phyloP scores from a whole-genome alignment of 2,113 vertebrate genomes.

The Megaceryle torquata region DNA sequence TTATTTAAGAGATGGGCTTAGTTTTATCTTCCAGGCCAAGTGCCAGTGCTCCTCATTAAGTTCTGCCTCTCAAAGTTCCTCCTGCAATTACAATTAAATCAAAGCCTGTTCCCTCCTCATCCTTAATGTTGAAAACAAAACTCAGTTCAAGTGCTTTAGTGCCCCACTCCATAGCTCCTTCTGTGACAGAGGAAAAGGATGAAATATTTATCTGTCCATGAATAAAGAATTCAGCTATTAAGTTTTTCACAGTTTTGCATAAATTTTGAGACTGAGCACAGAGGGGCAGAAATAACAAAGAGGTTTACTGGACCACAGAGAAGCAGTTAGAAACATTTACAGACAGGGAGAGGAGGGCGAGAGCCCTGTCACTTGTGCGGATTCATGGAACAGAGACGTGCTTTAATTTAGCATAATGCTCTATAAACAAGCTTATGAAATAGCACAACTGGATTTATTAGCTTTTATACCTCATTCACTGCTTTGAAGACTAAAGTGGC shows the following conservation, averaged over 20 bases:
- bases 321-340: neutral
- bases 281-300: neutral
- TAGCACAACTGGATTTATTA: neutral
- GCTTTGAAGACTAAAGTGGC: neutral
- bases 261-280: neutral
- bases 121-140: neutral
- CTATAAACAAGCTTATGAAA: neutral
- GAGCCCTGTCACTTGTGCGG: neutral
- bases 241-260: neutral
- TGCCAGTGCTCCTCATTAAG: neutral
- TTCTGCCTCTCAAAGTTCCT: neutral
- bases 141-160: neutral
- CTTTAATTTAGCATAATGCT: neutral
- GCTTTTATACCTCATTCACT: neutral
- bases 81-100: neutral
- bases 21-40: slow-evolving; percentile 38
- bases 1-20: neutral
- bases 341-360: neutral
- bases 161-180: neutral
- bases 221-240: neutral
- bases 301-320: neutral
- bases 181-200: neutral
- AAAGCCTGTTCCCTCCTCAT: neutral
- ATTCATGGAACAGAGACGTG: neutral
- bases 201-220: too few relatives aligned